phyloP scores from a whole-genome alignment of 2,797 vertebrate species.

The Miichthys miiuy region DNA sequence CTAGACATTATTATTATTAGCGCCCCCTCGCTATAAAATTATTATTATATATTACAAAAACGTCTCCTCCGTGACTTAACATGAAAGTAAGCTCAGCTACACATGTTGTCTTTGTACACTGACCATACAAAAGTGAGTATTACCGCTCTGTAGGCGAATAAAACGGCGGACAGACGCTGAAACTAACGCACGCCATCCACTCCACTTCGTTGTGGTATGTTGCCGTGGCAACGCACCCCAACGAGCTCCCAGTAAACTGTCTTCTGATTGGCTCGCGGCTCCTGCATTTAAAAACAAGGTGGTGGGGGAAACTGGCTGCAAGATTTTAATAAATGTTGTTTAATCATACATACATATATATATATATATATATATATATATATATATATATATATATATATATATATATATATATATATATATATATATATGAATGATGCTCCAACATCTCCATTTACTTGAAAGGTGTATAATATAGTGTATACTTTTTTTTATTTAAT shows the following conservation, averaged over 20 bases:
- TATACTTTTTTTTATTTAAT: no score
- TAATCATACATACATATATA: no score
- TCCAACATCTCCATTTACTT: no score
- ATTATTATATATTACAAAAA: not conserved
- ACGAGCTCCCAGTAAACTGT: slow-evolving; percentile 41
- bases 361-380: no score
- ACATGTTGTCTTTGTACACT: not conserved
- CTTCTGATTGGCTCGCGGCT: slow-evolving; percentile 59
- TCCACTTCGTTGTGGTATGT: slow-evolving; percentile 48
- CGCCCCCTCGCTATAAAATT: no score
- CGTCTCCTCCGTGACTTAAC: not conserved
- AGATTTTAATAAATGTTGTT: no score
- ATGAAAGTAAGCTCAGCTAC: not conserved
- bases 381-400: no score
- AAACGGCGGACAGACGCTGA: not conserved
- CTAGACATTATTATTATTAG: no score
- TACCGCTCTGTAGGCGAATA: not conserved
- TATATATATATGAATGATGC: no score
- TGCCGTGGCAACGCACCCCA: slow-evolving; percentile 44
- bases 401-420: no score
- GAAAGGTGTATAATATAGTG: no score
- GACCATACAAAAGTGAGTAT: not conserved
- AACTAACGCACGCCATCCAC: not conserved
- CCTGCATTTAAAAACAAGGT: not conserved
- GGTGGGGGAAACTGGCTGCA: not conserved